Evolutionary conservation across 2,113 vertebrate genomes (phyloP), one percentile per base, ranked within the genome.

Genomic region (Tetraodon nigroviridis): DNA sequence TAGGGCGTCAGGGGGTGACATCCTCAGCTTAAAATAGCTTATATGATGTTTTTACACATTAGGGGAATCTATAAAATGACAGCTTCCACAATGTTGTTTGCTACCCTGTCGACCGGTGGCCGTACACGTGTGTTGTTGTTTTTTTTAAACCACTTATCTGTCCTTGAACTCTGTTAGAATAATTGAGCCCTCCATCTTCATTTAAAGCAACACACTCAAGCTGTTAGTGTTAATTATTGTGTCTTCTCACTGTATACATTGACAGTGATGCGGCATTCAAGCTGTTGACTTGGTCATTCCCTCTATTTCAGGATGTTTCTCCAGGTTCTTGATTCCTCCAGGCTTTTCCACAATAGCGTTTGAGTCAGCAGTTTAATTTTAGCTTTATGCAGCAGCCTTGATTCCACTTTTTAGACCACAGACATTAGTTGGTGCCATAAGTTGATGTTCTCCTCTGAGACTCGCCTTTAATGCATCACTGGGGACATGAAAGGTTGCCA

Each of bases 11-110:
- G 3, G 21, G 49, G 67, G 60, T 79, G 69, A 81, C 69, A 56
- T 45, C 46, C 17, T 10, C 15, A 21, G 55, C 67, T 61, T 45
- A 63, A 27, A 73, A 74, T 71, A 60, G 53, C 76, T 71, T 59
- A 44, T 52, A 6, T 19, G 60, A 55, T 56, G 52, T 29, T 58
- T 69, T 52, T 71, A 62, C 73, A 72, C 46, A 65, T 74, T 70
- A 66, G 56, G 49, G 37, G 49, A 42, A 50, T 79, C 54, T 58
- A 73, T 27, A 71, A 80, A 79, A 64, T 69, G 57, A 59, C 67
- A 48, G 4, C 54, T 42, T 79, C 42, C 47, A 41, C 56, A 55
- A n/a, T 54, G 65, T 44, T 76, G 22, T 51, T 70, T 37, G 19
- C 48, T 66, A 76, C 64, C 72, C n/a, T n/a, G n/a, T n/a, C n/a